Percentiles rank a stretch among this genome's conserved stretches.
Conservation (phyloP, 2,888 invertebrate genomes). For the Lottia gigantea region DNA sequence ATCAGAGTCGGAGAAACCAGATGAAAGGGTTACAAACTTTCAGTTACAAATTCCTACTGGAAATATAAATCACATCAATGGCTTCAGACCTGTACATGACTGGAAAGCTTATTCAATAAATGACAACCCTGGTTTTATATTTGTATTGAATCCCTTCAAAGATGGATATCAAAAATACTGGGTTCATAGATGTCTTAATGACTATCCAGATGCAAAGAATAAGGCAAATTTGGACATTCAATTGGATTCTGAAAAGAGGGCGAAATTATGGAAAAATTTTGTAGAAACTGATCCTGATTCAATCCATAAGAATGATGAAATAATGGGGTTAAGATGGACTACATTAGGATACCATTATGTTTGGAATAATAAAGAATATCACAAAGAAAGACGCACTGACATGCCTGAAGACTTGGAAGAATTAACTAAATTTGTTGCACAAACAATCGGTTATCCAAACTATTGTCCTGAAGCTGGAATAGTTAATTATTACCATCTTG, state of each 20-base stretch:
- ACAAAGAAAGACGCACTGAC: slow-evolving; percentile 63
- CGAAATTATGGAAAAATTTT: slow-evolving; percentile 41
- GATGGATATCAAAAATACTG: slow-evolving; percentile 82
- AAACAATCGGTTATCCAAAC: slow-evolving; percentile 50
- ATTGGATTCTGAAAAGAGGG: slow-evolving; percentile 32
- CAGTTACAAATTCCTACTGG: slow-evolving; percentile 26
- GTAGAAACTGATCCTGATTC: slow-evolving; percentile 33
- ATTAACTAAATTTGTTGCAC: slow-evolving; percentile 75
- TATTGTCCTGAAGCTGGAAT: slow-evolving; percentile 87
- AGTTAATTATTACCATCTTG: slow-evolving; percentile 93
- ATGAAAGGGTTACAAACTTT: slow-evolving; percentile 27
- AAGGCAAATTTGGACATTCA: slow-evolving; percentile 68
- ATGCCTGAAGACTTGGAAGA: slow-evolving; percentile 82
- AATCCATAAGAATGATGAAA: slow-evolving; percentile 44
- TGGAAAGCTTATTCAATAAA: slow-evolving; percentile 54
- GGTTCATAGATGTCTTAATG: slow-evolving; percentile 81
- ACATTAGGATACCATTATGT: slow-evolving; percentile 98
- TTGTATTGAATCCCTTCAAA: slow-evolving; percentile 87
- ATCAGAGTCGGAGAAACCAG: background rate
- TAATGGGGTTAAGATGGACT: slow-evolving; percentile 82
- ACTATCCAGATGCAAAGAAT: slow-evolving; percentile 80
- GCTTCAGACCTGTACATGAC: slow-evolving; percentile 46
- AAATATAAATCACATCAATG: slow-evolving; percentile 29
- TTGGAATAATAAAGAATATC: slow-evolving; percentile 90
- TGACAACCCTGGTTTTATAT: slow-evolving; percentile 74